A percentile compares a stretch with the other conserved stretches of the same genome.
These are phyloP conservation scores for Drosophila cognata DNA, from an alignment of 2,888 invertebrate species.

Conservation along the genomic window DNA sequence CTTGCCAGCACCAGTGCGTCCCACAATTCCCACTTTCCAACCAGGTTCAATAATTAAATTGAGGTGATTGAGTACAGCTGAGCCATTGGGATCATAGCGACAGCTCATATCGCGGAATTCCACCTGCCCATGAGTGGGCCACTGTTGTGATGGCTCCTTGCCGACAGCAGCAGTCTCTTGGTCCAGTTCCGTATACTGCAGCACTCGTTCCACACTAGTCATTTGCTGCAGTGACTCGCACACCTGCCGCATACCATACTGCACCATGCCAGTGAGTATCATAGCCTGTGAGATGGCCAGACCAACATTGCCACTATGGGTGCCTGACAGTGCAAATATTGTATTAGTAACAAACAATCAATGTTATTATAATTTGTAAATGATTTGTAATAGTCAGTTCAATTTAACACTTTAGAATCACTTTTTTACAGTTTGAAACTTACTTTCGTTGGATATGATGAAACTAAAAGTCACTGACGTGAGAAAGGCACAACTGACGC, in stretches of 20 bases:
- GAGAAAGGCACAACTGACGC: conserved; percentile 89
- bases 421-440: conserved; percentile 61
- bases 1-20: conserved; percentile 94
- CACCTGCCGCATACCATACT: conserved; percentile 89
- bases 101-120: conserved; percentile 87
- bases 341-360: background rate
- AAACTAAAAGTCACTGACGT: conserved; percentile 88
- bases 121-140: conserved; percentile 89
- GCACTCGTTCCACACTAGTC: conserved; percentile 90
- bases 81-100: conserved; percentile 87
- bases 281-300: conserved; percentile 89
- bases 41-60: conserved; percentile 89
- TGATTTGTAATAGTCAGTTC: background rate
- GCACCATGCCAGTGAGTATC: conserved; percentile 90
- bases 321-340: conserved; percentile 66
- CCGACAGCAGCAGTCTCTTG: conserved; percentile 86
- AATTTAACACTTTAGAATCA: background rate
- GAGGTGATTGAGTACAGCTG: conserved; percentile 90
- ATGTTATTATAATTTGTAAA: background rate
- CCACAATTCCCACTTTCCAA: conserved; percentile 91
- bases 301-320: conserved; percentile 89
- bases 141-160: conserved; percentile 86
- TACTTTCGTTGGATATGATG: conserved; percentile 87
- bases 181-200: conserved; percentile 90
- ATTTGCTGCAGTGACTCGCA: conserved; percentile 90